Evolutionary conservation across 2,888 invertebrate genomes (phyloP).

Genomic region (Leucophora obtusa): DNA sequence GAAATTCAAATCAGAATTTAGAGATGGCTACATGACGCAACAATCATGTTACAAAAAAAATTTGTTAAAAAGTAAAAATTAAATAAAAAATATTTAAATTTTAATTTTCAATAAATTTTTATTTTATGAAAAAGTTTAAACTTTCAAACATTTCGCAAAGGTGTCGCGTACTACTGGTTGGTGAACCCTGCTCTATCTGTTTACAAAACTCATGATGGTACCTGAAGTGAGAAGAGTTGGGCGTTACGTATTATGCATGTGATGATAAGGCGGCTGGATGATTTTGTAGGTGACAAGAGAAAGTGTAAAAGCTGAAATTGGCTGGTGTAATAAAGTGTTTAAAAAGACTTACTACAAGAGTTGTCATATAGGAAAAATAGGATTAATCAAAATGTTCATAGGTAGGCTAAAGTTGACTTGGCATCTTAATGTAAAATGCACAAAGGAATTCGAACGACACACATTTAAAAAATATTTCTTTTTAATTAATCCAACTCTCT

Average conservation of each 20-base stretch:
- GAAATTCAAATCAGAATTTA: no score
- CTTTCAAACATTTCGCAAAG: no score
- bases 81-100: no score
- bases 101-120: no score
- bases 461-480: background rate
- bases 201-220: conserved; percentile 18
- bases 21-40: no score
- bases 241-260: conserved; percentile 25
- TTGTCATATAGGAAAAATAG: background rate
- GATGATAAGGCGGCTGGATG: background rate
- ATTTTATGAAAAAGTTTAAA: no score
- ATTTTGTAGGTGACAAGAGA: conserved; percentile 34
- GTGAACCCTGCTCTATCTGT: background rate
- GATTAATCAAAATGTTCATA: background rate
- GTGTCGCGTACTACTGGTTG: no score
- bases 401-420: background rate
- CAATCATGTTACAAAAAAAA: no score
- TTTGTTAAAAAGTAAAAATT: no score
- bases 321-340: conserved; percentile 13
- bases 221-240: conserved; percentile 37
- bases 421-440: background rate
- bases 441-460: background rate
- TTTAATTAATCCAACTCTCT: no score
- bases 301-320: conserved; percentile 40
- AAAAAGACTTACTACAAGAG: background rate